Base-by-base conservation (phyloP, 2,797 vertebrate genomes). In the Megaceryle alcyon region DNA sequence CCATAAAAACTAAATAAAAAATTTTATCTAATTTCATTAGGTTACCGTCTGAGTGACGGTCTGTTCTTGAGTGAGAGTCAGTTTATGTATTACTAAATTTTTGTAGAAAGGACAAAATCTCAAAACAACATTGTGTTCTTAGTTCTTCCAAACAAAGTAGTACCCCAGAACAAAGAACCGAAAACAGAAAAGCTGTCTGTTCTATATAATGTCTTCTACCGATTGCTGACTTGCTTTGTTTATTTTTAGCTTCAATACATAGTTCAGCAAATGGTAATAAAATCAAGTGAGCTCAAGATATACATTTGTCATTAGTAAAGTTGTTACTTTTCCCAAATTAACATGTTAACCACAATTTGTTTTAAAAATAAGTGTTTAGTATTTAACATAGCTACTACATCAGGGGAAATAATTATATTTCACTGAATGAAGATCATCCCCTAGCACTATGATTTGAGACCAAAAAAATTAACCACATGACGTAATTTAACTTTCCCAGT, bases 381-480 rank as follows among this genome's bases (percentile, higher is more conserved):
- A 79, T 49, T 59, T 87, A 64, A 69, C 7, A 21, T 8, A 76
- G 26, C 9, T 39, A 21, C 9, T 28, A 1, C 7, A 44, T 12
- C 1, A 54, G 2, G 13, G 10, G 3, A 63, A 51, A 21, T 39
- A 61, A n/a, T 0, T 1, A n/a, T 4, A 76, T 48, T 76, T 68
- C 28, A 63, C 2, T 73, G 29, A 92, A 80, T n/a, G 23, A 85
- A 72, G 63, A 39, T 49, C 10, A 54, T 43, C 46, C 21, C 18
- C 8, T 33, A 65, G 19, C 17, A 46, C 31, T 37, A 61, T 5
- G 88, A 70, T 51, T 65, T 70, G 14, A 72, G 41, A 61, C 13
- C 13, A 14, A 41, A n/a, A 31, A 49, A 33, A 20, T 8, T 29
- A 79, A 69, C 9, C 41, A 15, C 25, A 46, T 51, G 31, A 76